Evolutionary conservation across 2,113 vertebrate genomes (phyloP).

Genomic region (Clarias batrachus): DNA sequence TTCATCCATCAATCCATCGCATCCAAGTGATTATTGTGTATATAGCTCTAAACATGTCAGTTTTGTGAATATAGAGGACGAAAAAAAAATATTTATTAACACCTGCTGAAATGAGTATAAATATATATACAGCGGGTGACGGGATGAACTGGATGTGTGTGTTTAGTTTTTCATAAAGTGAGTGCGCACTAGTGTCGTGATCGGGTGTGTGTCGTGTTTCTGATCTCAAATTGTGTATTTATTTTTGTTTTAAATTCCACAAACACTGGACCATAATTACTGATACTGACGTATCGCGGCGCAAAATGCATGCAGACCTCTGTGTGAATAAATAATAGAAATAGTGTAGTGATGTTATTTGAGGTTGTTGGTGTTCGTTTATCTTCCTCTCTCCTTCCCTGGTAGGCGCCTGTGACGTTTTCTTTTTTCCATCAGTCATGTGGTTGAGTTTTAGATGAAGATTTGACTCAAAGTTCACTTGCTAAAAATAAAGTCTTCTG

Average conservation of each 20-base stretch:
- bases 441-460: not conserved
- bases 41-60: not conserved
- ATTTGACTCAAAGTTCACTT: not conserved
- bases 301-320: not conserved
- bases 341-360: not conserved
- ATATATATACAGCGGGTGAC: not conserved
- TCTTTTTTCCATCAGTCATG: not conserved
- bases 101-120: not conserved
- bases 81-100: constrained; percentile 51
- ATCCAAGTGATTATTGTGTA: not conserved
- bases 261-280: not conserved
- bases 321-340: not conserved
- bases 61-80: not conserved
- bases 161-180: not conserved
- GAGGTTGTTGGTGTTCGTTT: not conserved
- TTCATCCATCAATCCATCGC: not conserved
- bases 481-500: not conserved
- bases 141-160: not conserved
- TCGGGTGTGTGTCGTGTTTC: not conserved
- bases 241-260: constrained; percentile 26
- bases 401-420: not conserved
- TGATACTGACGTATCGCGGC: not conserved
- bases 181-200: not conserved
- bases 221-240: constrained; percentile 28
- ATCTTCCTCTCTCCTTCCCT: not conserved